Evolutionary conservation across 2,113 vertebrate genomes (phyloP), one percentile per base, ranked within the genome.

Genomic region (Zootoca vivipara): DNA sequence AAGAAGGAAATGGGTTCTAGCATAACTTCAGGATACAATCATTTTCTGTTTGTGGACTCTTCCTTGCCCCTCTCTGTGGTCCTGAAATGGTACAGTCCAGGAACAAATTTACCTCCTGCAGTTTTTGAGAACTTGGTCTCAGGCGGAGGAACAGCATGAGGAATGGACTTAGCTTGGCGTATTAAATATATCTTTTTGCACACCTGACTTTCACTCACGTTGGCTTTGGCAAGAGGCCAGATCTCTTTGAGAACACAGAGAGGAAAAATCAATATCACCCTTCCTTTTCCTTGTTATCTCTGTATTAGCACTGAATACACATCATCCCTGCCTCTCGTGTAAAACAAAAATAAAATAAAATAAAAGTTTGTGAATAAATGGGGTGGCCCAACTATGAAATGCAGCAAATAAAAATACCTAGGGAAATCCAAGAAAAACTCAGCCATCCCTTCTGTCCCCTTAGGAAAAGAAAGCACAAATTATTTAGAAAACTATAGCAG

Each of bases 61-160:
- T 62, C 58, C 58, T 5, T 20, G 18, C 58, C 58, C 58, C 58
- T 62, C 13, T 20, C 18, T 62, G 58, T 62, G 58, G 3, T 62
- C 58, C 58, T 62, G 58, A 62, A 69, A 67, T 46, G 12, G 4
- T 10, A 81, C 28, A 22, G 4, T 4, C 56, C n/a, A 72, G 8
- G 33, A 72, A 33, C 82, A 56, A 1, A 3, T 42, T 69, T 83
- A 83, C 30, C 28, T 30, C 70, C 20, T 35, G 12, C 2, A 8
- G 3, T 75, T 62, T 74, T 3, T n/a, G 58, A 77, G 42, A 85
- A 85, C 2, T 30, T 12, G 4, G 3, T 52, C 3, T 33, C 65
- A 86, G 78, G 42, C 3, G 35, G 0, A 88, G 0, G 0, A 90
- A 58, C 56, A 1, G 2, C 5, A 0, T 35, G 1, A 3, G 1